phyloP scores from a whole-genome alignment of 2,797 vertebrate species.

The Melanotaenia nigrans region DNA sequence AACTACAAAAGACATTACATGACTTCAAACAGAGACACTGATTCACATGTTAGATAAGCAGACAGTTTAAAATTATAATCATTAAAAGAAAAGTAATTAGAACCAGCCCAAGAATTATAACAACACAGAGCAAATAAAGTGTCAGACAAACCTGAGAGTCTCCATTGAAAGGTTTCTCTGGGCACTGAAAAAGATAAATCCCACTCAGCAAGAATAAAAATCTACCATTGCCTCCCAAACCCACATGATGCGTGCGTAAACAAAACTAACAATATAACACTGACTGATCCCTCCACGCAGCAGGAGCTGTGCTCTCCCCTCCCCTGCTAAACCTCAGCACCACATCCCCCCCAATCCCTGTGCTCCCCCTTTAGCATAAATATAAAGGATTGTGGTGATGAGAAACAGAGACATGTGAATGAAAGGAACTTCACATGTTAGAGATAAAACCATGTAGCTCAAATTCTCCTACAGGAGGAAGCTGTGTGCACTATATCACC shows the following conservation, averaged over 20 bases:
- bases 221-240: slow-evolving; percentile 43
- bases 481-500: slow-evolving; percentile 1
- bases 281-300: slow-evolving; percentile 67
- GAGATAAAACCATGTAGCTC: slow-evolving; percentile 33
- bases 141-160: slow-evolving; percentile 57
- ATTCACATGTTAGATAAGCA: neutral
- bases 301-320: slow-evolving; percentile 51
- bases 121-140: slow-evolving; percentile 8
- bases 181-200: slow-evolving; percentile 31
- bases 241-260: slow-evolving; percentile 58
- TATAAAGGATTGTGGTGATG: slow-evolving; percentile 44
- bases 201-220: slow-evolving; percentile 34
- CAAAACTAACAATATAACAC: slow-evolving; percentile 67
- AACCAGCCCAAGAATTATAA: neutral
- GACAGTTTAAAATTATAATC: neutral
- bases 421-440: slow-evolving; percentile 15
- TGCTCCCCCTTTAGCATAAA: slow-evolving; percentile 49
- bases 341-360: slow-evolving; percentile 46
- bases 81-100: neutral
- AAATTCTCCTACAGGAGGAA: slow-evolving; percentile 4
- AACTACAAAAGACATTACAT: slow-evolving; percentile 1
- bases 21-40: slow-evolving; percentile 5
- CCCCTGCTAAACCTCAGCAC: slow-evolving; percentile 43
- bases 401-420: slow-evolving; percentile 28
- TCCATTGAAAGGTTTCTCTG: slow-evolving; percentile 47